phyloP scores from a whole-genome alignment of 2,113 vertebrate genomes.

The Lipotes vexillifer region DNA sequence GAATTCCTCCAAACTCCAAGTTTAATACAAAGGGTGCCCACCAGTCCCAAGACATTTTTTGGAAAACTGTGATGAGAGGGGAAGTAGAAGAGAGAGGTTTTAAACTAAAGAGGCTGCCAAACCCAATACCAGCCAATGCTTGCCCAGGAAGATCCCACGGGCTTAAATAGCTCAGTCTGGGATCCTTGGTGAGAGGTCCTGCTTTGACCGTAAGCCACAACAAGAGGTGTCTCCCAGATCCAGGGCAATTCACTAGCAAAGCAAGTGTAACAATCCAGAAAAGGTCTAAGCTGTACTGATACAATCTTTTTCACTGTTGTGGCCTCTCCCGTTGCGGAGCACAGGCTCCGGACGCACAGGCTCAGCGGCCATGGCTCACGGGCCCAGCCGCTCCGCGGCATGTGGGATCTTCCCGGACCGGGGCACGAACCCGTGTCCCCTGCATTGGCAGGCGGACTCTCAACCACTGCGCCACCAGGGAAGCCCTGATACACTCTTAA shows the following conservation, averaged over 20 bases:
- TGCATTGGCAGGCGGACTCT: no score
- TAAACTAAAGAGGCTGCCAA: background rate
- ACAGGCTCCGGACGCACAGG: no score
- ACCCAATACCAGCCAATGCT: background rate
- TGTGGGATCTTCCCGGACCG: no score
- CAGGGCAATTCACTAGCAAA: background rate
- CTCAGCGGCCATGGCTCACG: no score
- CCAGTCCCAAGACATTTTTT: background rate
- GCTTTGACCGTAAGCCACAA: background rate
- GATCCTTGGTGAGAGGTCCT: background rate
- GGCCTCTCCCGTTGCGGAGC: no score
- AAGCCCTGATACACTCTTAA: background rate
- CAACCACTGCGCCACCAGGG: no score
- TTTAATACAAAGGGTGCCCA: background rate
- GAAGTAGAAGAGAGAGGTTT: background rate
- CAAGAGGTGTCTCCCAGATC: background rate
- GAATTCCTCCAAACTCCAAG: background rate
- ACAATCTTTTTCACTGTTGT: no score
- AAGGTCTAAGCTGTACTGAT: background rate
- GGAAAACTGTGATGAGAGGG: background rate
- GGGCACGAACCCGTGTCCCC: no score
- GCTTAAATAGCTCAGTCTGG: background rate
- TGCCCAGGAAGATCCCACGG: background rate
- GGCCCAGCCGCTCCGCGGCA: no score
- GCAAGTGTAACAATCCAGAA: background rate